These are phyloP conservation scores for Gymnorhina tibicen DNA, from an alignment of 2,113 vertebrate species.

Conservation along the genomic window DNA sequence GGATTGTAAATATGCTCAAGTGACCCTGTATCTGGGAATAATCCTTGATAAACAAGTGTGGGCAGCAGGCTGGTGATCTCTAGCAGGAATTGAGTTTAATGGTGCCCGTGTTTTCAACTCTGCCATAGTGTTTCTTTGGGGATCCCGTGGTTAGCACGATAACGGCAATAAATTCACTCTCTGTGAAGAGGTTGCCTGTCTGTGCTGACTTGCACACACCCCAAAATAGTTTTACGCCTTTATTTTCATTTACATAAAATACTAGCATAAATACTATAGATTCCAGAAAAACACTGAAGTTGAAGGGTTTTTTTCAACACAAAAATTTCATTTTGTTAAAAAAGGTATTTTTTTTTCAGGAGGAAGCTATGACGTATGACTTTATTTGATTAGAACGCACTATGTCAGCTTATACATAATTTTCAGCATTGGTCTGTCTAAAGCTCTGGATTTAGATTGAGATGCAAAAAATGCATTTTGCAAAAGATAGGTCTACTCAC, in stretches of 20 bases:
- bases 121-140: neutral
- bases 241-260: neutral
- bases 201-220: neutral
- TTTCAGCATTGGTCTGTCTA: neutral
- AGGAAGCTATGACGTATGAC: neutral
- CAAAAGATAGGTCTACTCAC: neutral
- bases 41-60: neutral
- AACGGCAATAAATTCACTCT: neutral
- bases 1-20: neutral
- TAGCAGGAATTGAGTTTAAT: neutral
- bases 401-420: neutral
- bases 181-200: neutral
- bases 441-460: neutral
- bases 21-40: neutral
- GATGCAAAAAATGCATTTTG: neutral
- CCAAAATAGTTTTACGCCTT: neutral
- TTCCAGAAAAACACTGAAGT: neutral
- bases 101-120: neutral
- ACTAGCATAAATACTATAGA: neutral
- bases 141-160: accelerated
- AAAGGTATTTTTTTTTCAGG: neutral
- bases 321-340: neutral
- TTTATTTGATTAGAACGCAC: neutral
- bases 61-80: neutral
- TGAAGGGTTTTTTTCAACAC: neutral